Conservation (phyloP, 2,888 invertebrate species). For the Minunthozetes semirufus region DNA sequence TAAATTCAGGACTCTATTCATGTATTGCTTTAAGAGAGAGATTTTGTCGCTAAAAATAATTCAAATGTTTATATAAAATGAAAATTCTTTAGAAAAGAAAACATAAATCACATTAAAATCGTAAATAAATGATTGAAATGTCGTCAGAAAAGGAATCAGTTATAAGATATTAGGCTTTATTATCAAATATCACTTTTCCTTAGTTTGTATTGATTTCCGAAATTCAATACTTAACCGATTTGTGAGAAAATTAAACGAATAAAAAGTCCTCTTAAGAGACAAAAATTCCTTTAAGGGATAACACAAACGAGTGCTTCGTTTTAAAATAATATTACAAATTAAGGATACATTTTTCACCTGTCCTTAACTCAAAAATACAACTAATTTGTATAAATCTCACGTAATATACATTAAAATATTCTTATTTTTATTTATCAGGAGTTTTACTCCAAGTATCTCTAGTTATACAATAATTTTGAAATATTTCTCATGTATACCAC, state of each 20-base stretch:
- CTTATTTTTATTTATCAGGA: neutral
- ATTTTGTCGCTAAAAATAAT: too few relatives aligned
- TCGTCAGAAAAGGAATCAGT: too few relatives aligned
- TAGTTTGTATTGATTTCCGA: neutral
- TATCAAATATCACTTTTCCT: neutral
- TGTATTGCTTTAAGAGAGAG: too few relatives aligned
- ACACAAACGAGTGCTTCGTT: too few relatives aligned
- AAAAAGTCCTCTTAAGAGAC: neutral
- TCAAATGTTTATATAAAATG: too few relatives aligned
- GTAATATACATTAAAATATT: neutral
- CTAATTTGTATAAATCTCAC: constrained; percentile 20
- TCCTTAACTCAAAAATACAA: neutral
- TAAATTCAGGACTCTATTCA: too few relatives aligned
- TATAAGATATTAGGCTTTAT: neutral
- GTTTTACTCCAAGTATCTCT: constrained; percentile 11
- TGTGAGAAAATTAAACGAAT: neutral
- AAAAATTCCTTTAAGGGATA: too few relatives aligned
- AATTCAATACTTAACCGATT: neutral
- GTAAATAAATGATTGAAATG: too few relatives aligned
- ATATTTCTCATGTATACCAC: neutral
- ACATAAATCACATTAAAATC: too few relatives aligned
- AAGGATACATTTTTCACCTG: neutral
- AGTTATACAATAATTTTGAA: constrained; percentile 3
- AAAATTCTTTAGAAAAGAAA: too few relatives aligned
- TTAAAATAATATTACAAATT: neutral